phyloP scores from a whole-genome alignment of 1,140 invertebrate species.

The Araneus ventricosus region DNA sequence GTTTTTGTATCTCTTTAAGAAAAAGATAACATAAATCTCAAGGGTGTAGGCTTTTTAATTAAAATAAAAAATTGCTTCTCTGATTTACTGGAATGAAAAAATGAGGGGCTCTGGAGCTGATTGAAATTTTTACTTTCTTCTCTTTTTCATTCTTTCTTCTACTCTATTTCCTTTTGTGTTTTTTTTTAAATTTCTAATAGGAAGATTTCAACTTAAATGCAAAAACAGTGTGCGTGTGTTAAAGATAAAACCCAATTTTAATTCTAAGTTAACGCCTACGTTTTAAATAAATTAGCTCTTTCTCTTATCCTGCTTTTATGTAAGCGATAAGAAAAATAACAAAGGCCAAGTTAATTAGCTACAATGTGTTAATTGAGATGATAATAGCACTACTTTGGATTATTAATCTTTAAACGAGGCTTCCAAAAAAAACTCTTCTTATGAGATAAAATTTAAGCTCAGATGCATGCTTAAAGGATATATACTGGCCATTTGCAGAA shows the following conservation, averaged over 20 bases:
- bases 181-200: neutral
- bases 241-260: slow-evolving; percentile 30
- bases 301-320: neutral
- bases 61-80: neutral
- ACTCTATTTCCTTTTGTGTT: neutral
- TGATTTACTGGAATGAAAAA: neutral
- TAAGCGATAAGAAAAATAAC: neutral
- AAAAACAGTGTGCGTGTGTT: neutral
- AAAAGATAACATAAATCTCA: neutral
- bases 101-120: neutral
- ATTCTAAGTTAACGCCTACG: slow-evolving; percentile 24
- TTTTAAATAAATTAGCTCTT: slow-evolving; percentile 40
- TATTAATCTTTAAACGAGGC: neutral
- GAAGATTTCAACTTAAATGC: neutral
- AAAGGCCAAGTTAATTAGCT: neutral
- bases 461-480: neutral
- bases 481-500: no score
- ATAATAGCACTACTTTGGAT: neutral
- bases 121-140: neutral
- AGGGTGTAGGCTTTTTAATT: neutral
- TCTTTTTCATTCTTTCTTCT: no score
- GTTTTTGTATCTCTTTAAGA: neutral
- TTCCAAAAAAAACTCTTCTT: neutral
- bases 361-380: slow-evolving; percentile 23
- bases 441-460: neutral